phyloP scores from a whole-genome alignment of 2,888 invertebrate genomes.

The Papilio gigon region DNA sequence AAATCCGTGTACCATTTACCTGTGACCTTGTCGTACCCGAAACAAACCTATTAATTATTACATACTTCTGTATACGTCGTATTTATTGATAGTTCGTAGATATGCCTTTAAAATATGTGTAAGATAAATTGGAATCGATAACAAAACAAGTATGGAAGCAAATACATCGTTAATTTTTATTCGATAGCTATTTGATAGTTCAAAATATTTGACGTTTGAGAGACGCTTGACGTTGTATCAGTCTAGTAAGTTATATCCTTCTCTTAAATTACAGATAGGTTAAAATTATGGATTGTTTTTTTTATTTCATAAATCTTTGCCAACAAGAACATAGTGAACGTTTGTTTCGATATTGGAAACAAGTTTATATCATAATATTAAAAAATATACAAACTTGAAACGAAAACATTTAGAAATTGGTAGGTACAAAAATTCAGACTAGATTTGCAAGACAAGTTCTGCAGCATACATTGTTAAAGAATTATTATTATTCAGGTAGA shows the following conservation, averaged over 20 bases:
- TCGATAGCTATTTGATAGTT: slow-evolving; percentile 6
- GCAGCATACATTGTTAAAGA: too few relatives aligned
- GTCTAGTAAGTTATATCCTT: not conserved
- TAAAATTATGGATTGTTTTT: not conserved
- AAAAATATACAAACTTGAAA: too few relatives aligned
- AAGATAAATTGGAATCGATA: slow-evolving; percentile 13
- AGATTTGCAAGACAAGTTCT: too few relatives aligned
- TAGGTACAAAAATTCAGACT: too few relatives aligned
- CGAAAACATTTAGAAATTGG: too few relatives aligned
- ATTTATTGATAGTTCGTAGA: slow-evolving; percentile 4
- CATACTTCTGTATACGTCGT: slow-evolving; percentile 10
- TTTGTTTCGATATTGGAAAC: too few relatives aligned
- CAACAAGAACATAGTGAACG: too few relatives aligned
- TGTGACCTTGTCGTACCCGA: not conserved
- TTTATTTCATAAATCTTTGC: not conserved
- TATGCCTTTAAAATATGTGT: not conserved
- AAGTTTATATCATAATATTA: too few relatives aligned
- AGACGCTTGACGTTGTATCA: not conserved
- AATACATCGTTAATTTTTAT: slow-evolving; percentile 9
- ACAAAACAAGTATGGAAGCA: slow-evolving; percentile 6
- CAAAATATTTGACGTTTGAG: not conserved
- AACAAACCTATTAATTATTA: slow-evolving; percentile 11
- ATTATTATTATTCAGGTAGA: too few relatives aligned
- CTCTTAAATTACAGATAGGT: not conserved
- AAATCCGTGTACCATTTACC: not conserved